Evolutionary conservation across 2,113 vertebrate genomes (phyloP), one percentile per base, ranked within the genome.

Genomic region (Eulemur macaco): DNA sequence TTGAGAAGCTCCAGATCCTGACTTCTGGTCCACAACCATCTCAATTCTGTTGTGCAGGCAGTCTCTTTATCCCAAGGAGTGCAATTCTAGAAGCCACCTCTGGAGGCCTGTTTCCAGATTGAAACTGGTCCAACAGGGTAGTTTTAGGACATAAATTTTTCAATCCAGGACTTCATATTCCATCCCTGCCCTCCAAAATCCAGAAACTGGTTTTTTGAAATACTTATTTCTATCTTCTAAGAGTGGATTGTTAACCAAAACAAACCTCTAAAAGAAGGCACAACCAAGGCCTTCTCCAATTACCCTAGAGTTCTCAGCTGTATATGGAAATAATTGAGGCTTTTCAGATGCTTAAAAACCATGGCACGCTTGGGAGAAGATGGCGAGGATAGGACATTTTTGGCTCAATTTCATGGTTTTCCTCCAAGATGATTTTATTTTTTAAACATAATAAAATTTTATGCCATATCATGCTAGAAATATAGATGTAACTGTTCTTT

Each of bases 341-440:
- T 81, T 96, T 91, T 77, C 29, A 84, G 84, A 74, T 42, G n/a
- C 42, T 94, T 83, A 18, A 91, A 80, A 73, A 37, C 20, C 47
- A n/a, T 23, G 42, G 18, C n/a, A 60, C 60, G 39, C 29, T 87
- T 45, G 45, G 74, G 56, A 93, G 54, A 86, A 73, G 58, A 80
- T 29, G n/a, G 27, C 29, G 21, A 88, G 27, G 21, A n/a, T 52
- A 54, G 94, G 87, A 13, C 34, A 63, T 73, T 90, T 83, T 83
- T 39, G 47, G 58, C 68, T 45, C 45, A 6, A 21, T 23, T 80
- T 90, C 80, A 66, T 6, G 11, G 17, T 39, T 96, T 21, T 76
- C 9, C 18, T 94, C 58, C 17, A 47, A 81, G n/a, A 29, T 69
- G 17, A 87, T 69, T 89, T 69, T 77, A 73, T 52, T 68, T 82